A percentile compares a stretch with the other conserved stretches of the same genome.
These are phyloP conservation scores for Rhagonycha fulva DNA, from an alignment of 2,888 invertebrate genomes.

Conservation along the genomic window DNA sequence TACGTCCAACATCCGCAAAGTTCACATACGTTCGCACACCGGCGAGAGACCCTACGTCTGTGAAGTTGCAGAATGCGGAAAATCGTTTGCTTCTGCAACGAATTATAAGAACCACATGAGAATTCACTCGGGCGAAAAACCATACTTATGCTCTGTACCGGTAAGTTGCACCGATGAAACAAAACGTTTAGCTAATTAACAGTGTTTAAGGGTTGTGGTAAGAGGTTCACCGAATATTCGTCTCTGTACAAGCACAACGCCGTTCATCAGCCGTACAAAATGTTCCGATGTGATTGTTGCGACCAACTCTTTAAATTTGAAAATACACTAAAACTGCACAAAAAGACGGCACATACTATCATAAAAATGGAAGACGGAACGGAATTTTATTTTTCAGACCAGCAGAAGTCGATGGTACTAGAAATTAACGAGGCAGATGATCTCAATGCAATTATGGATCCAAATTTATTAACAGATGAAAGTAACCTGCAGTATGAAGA, in stretches of 20 bases:
- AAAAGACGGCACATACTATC: conserved; percentile 62
- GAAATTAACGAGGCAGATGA: not conserved
- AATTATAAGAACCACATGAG: conserved; percentile 72
- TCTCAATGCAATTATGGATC: not conserved
- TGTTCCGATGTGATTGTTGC: conserved; percentile 63
- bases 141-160: conserved; percentile 64
- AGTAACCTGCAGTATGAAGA: not conserved
- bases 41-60: conserved; percentile 70
- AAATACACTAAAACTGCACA: conserved; percentile 65
- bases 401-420: not conserved
- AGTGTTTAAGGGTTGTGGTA: conserved; percentile 60
- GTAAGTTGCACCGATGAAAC: conserved; percentile 36
- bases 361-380: conserved; percentile 53
- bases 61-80: conserved; percentile 61
- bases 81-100: conserved; percentile 69
- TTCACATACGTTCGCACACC: conserved; percentile 69
- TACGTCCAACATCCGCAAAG: conserved; percentile 70
- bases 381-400: conserved; percentile 42
- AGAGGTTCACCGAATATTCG: conserved; percentile 71
- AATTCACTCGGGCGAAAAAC: conserved; percentile 72
- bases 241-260: conserved; percentile 70
- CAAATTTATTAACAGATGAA: not conserved
- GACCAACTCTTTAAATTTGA: conserved; percentile 64
- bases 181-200: not conserved
- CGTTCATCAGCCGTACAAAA: conserved; percentile 64